Evolutionary conservation across 2,888 invertebrate species (phyloP).

Genomic region (Platypus cylindrus): DNA sequence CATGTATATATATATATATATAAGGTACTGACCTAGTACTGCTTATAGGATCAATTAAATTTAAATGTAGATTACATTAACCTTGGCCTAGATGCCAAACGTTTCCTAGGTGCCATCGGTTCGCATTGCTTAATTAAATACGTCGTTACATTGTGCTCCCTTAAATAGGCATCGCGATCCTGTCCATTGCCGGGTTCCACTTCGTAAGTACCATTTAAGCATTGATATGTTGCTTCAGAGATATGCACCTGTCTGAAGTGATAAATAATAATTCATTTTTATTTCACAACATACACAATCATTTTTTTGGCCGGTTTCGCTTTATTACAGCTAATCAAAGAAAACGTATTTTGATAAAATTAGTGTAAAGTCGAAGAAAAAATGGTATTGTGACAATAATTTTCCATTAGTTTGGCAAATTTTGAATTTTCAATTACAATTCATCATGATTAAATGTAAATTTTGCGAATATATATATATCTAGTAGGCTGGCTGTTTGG

Average conservation of each 20-base stretch:
- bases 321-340: neutral
- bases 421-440: too few species aligned
- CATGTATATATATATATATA: conserved; percentile 3
- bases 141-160: conserved; percentile 75
- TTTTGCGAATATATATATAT: neutral
- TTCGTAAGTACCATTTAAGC: conserved; percentile 78
- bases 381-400: too few species aligned
- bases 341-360: too few species aligned
- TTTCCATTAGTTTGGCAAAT: too few species aligned
- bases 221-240: conserved; percentile 77
- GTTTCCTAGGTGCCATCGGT: conserved; percentile 47
- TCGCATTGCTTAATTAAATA: conserved; percentile 77
- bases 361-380: too few species aligned
- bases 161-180: conserved; percentile 69
- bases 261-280: conserved; percentile 2
- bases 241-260: conserved; percentile 92
- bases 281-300: too few species aligned
- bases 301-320: too few species aligned
- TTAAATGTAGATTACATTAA: too few species aligned
- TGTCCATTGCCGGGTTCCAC: conserved; percentile 87
- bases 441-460: too few species aligned
- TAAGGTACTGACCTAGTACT: too few species aligned
- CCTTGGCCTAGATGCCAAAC: conserved; percentile 39
- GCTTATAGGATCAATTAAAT: too few species aligned
- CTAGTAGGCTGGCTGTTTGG: neutral